Evolutionary conservation across 2,113 vertebrate species (phyloP).

Genomic region (Cephalopholis sonnerati): DNA sequence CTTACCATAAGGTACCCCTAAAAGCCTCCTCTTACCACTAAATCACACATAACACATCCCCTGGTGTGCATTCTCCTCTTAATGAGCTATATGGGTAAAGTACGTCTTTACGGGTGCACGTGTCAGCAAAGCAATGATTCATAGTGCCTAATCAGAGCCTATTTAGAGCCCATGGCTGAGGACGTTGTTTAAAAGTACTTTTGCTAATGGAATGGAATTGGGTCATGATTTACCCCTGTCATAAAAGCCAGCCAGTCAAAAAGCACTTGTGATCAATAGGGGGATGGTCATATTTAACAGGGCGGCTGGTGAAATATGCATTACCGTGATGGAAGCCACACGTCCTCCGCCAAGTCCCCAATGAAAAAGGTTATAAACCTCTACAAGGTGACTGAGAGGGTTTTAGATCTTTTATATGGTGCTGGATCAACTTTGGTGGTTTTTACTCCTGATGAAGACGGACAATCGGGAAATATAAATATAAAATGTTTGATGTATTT

Average conservation of each 20-base stretch:
- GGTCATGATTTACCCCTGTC: constrained; percentile 78
- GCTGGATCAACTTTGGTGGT: neutral
- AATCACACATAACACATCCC: constrained; percentile 40
- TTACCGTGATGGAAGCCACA: constrained; percentile 70
- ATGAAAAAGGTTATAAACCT: constrained; percentile 40
- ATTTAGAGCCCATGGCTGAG: constrained; percentile 62
- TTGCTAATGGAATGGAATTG: constrained; percentile 81
- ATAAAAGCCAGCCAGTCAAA: constrained; percentile 75
- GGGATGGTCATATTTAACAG: constrained; percentile 77
- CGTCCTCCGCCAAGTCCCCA: neutral
- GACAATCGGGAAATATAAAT: neutral
- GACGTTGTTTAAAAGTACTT: constrained; percentile 72
- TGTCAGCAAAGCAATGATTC: constrained; percentile 70
- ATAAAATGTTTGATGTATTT: neutral
- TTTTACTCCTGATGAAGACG: neutral
- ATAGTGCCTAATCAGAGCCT: constrained; percentile 61
- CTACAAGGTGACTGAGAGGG: constrained; percentile 24
- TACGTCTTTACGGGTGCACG: constrained; percentile 59
- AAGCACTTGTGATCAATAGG: constrained; percentile 80
- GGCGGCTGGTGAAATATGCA: constrained; percentile 73
- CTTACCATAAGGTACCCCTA: constrained; percentile 89
- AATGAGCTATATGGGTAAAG: constrained; percentile 62
- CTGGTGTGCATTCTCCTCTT: constrained; percentile 35
- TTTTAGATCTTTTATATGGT: neutral
- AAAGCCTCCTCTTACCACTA: constrained; percentile 60